Base-by-base conservation (phyloP, 2,888 invertebrate species). In the Tineola bisselliella region DNA sequence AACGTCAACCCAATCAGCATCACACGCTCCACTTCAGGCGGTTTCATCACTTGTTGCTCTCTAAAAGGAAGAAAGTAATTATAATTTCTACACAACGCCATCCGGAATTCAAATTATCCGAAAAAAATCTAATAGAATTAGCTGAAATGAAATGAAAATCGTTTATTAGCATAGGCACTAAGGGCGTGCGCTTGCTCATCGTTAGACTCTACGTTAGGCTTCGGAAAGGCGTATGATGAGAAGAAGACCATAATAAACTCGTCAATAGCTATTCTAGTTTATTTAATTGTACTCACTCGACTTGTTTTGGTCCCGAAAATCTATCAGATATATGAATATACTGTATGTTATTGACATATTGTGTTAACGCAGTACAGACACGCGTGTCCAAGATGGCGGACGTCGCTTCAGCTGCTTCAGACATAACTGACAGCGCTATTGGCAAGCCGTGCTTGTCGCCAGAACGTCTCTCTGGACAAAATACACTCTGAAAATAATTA, bases 251-350 rank as follows among this genome's bases (percentile, higher is more conserved):
- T n/a, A n/a, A n/a, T n/a, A n/a, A n/a, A n/a, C n/a, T n/a, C n/a
- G n/a, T n/a, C n/a, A n/a, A n/a, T n/a, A n/a, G n/a, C n/a, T n/a
- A n/a, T n/a, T n/a, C n/a, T n/a, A n/a, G n/a, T n/a, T n/a, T n/a
- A n/a, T n/a, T n/a, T n/a, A n/a, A n/a, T n/a, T n/a, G n/a, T 44
- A 88, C 93, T 91, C 80, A 94, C 92, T 98, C 98, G 72, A 93
- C 92, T 75, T 93, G 93, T 79, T 97, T 95, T 30, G 91, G 90
- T 43, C 99, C 99, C 67, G 94, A 93, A 86, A 92, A 99, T 75
- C 98, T 95, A 87, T 99, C 99, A 61, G 98, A 98, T 72, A 99
- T 91, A 86, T 99, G 99, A 78, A 99, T 94, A 81, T 94, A 99
- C 79, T 99, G 98, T 70, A 99, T 90, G 75, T 92, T 88, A 63